Evolutionary conservation across 2,797 vertebrate genomes (phyloP), one percentile per base, ranked within the genome.

Genomic region (Melanotaenia trifasciata): DNA sequence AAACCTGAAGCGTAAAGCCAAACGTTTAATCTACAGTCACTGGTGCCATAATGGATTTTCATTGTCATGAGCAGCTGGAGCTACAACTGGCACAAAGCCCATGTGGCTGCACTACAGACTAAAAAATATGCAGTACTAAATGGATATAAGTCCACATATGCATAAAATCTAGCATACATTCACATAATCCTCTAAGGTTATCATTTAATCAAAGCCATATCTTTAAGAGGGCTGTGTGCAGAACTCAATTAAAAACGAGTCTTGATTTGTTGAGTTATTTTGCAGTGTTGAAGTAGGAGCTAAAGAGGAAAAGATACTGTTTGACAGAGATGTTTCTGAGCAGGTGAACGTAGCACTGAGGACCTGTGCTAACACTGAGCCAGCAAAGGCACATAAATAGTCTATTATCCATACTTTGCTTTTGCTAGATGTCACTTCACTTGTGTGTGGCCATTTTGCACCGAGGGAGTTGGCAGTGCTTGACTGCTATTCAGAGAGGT

Each of bases 401-500:
- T 75, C 68, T 16, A 66, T 57, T 77, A 79, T 28, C 70, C 43
- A 11, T 18, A 58, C 76, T 83, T 70, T 73, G 57, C 62, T 73
- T 83, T 72, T 63, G 45, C 62, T 59, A 38, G 58, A 87, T 75
- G 84, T 80, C 78, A 65, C 70, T 68, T 80, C 51, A 38, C 74
- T 82, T 64, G 64, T 68, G 74, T 71, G 76, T 76, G 69, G 72
- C 67, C 68, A 63, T 79, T 75, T 73, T 74, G 83, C 77, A 84
- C 68, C 76, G 30, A 58, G 88, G 88, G 84, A 89, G 78, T 67
- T 80, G 71, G 74, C 58, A 20, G 78, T 85, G 77, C 89, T 92
- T 90, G 88, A 90, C 90, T 91, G 86, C 87, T 90, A 90, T 93
- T 93, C 90, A 87, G 83, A 90, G 86, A 90, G 87, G 91, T 90